Conservation (phyloP, 2,888 invertebrate genomes). For the Adela reaumurella region DNA sequence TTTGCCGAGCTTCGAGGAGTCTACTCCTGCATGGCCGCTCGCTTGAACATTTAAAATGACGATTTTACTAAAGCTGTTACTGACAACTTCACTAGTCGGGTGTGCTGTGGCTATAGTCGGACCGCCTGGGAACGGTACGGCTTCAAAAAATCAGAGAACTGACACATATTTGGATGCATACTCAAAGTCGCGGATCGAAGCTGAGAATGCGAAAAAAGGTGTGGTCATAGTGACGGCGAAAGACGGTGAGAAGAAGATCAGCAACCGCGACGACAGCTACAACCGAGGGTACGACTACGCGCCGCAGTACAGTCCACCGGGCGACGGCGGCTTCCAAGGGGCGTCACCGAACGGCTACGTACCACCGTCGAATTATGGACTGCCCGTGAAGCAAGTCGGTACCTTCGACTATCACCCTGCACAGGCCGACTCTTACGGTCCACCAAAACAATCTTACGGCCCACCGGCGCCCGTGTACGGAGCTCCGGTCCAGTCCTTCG, state of each 20-base stretch:
- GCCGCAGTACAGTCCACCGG: slow-evolving; percentile 24
- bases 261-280: slow-evolving; percentile 30
- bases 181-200: slow-evolving; percentile 51
- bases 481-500: slow-evolving; percentile 36
- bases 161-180: slow-evolving; percentile 67
- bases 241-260: slow-evolving; percentile 33
- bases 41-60: neutral
- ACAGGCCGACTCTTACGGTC: slow-evolving; percentile 27
- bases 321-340: neutral
- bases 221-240: slow-evolving; percentile 44
- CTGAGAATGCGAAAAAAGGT: slow-evolving; percentile 41
- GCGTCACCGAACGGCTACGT: neutral
- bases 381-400: slow-evolving; percentile 28
- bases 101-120: slow-evolving; percentile 37
- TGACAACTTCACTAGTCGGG: slow-evolving; percentile 19
- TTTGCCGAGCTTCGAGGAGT: slow-evolving; percentile 46
- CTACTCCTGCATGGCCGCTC: slow-evolving; percentile 19
- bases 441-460: slow-evolving; percentile 27
- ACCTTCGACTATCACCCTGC: slow-evolving; percentile 25
- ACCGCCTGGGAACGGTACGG: slow-evolving; percentile 30
- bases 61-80: neutral
- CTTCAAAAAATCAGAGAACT: slow-evolving; percentile 25
- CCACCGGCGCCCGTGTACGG: slow-evolving; percentile 34
- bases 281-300: slow-evolving; percentile 38
- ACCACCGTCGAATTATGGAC: slow-evolving; percentile 18